A percentile compares a stretch with the other conserved stretches of the same genome.
These are phyloP conservation scores for Acronicta leporina DNA, from an alignment of 2,888 invertebrate genomes.

Conservation along the genomic window DNA sequence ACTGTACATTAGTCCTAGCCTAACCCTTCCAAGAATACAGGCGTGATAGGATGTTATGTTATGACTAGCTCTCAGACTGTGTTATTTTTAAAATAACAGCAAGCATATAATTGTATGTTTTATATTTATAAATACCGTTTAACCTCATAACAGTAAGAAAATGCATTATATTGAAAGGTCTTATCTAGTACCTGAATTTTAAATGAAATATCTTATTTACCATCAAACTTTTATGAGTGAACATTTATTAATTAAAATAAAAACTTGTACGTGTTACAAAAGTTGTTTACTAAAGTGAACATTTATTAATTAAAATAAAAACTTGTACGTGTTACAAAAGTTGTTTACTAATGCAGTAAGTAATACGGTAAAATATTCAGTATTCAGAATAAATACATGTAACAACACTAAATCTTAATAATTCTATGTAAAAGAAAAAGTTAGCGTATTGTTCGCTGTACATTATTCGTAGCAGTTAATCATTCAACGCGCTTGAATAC, in stretches of 20 bases:
- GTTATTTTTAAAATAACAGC: no score
- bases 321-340: background rate
- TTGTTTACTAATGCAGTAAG: no score
- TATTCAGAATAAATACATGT: slow-evolving; percentile 18
- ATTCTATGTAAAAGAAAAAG: slow-evolving; percentile 16
- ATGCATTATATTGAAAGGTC: background rate
- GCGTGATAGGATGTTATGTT: no score
- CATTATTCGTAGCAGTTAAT: slow-evolving; percentile 32
- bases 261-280: background rate
- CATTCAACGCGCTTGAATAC: slow-evolving; percentile 29
- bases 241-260: background rate
- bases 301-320: background rate
- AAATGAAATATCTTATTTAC: background rate
- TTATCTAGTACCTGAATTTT: background rate
- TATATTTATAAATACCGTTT: no score
- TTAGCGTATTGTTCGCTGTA: slow-evolving; percentile 34
- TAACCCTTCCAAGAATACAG: no score
- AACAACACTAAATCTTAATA: slow-evolving; percentile 30
- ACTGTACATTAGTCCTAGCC: no score
- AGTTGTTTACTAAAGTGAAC: no score
- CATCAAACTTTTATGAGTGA: background rate
- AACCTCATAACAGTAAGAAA: no score
- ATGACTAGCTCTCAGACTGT: no score
- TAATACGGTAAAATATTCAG: slow-evolving; percentile 3
- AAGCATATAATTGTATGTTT: no score